Conservation (phyloP, 1,140 invertebrate species). For the Drosophila busckii region DNA sequence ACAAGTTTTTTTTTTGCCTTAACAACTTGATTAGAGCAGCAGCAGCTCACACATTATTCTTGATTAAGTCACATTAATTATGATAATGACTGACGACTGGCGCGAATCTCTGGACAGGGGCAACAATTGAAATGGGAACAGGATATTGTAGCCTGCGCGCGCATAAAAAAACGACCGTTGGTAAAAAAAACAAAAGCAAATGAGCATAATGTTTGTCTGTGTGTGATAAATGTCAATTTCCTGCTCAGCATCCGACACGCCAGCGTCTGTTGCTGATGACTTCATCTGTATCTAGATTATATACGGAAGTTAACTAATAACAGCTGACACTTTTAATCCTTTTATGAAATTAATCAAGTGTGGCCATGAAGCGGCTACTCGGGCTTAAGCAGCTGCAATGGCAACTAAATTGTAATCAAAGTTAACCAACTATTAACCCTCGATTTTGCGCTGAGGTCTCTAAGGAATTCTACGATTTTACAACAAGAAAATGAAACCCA, state of each 20-base stretch:
- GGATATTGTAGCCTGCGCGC: conserved; percentile 65
- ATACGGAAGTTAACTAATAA: conserved; percentile 67
- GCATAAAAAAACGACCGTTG: conserved; percentile 48
- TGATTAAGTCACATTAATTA: conserved; percentile 79
- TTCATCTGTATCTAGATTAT: conserved; percentile 56
- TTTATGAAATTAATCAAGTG: conserved; percentile 75
- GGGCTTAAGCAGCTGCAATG: no score
- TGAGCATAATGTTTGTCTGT: conserved; percentile 19
- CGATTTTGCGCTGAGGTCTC: no score
- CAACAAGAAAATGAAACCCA: no score
- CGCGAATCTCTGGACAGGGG: conserved; percentile 47
- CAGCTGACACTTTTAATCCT: conserved; percentile 60
- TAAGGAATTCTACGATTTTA: no score
- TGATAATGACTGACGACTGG: conserved; percentile 73
- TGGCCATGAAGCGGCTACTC: conserved; percentile 63
- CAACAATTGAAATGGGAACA: conserved; percentile 76
- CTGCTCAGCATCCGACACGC: conserved; percentile 77
- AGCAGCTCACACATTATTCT: conserved; percentile 67
- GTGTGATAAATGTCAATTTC: conserved; percentile 78
- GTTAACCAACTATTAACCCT: no score
- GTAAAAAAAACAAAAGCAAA: conserved; percentile 18
- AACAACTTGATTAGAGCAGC: conserved; percentile 59
- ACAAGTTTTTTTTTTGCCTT: conserved; percentile 19
- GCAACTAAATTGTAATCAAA: no score
- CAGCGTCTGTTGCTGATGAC: conserved; percentile 22